Percentiles rank a stretch among this genome's conserved stretches.
Evolutionary conservation across 2,888 invertebrate genomes (phyloP).

Genomic region (Papilio demoleus): DNA sequence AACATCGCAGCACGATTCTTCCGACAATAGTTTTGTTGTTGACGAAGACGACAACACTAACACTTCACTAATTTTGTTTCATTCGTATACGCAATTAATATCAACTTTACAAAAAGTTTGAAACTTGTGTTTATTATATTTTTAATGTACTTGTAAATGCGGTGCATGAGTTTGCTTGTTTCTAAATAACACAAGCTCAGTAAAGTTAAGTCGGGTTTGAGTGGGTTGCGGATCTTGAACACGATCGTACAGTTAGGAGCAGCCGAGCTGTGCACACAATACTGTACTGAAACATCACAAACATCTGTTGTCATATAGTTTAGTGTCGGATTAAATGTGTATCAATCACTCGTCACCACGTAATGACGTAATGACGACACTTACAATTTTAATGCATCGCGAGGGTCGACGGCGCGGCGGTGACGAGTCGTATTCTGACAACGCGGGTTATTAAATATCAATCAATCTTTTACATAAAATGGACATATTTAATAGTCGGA

Average conservation of each 20-base stretch:
- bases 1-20: too few species aligned
- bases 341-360: conserved; percentile 1
- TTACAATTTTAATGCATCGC: not conserved
- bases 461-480: conserved; percentile 17
- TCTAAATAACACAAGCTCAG: too few species aligned
- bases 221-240: too few species aligned
- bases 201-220: too few species aligned
- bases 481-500: not conserved
- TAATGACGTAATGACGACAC: not conserved
- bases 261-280: too few species aligned
- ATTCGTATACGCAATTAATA: too few species aligned
- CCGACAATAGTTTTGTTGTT: too few species aligned
- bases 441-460: conserved; percentile 6
- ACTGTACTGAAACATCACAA: not conserved
- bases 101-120: not conserved
- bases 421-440: not conserved
- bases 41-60: too few species aligned
- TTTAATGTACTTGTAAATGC: too few species aligned
- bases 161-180: too few species aligned
- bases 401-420: not conserved
- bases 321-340: not conserved
- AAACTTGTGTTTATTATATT: not conserved
- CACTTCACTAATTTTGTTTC: too few species aligned
- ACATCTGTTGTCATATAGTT: not conserved
- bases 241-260: not conserved